Base-by-base conservation (phyloP, 1,140 invertebrate genomes). In the Hydropsyche tenuis region DNA sequence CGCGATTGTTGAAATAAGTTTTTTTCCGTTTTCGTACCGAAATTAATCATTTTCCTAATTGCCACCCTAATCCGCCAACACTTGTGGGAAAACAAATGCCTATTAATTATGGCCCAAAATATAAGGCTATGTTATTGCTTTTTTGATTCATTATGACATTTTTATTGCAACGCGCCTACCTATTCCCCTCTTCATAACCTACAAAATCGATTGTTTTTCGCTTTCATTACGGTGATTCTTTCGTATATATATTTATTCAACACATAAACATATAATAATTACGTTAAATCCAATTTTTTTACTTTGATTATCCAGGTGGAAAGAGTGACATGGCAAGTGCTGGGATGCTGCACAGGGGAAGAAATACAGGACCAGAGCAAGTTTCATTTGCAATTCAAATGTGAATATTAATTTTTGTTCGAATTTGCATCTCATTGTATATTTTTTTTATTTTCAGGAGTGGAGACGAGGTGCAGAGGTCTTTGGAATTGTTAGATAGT, bases 401-500 rank as follows among this genome's bases (percentile, higher is more conserved):
- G 6, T 64, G 4, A 43, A 43, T 20, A 53, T 18, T 46, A 12
- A 46, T 18, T 20, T 18, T 66, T 5, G 4, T 43, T 12, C 12
- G 27, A 63, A 42, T 63, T 27, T 42, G 30, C 18, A 5, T 65
- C 11, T 30, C 16, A 65, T 65, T 43, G 2, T 23, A 23, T 20
- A 4, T 60, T 60, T 60, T 60, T 65, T 65, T 18, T 16, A 4
- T 16, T 43, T 90, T 77, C 88, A 92, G 91, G 83, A 89, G 89
- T 85, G 86, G 85, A 78, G 91, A 93, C 85, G 92, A 93, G 86
- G 91, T 93, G 79, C 91, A 93, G 85, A 88, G 92, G 82, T 93
- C 92, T 72, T 88, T 94, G 84, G 92, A 93, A 83, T 87, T 94
- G 77, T 86, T 94, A 84, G 93, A 94, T 86, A 90, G 92, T 79